Conservation (phyloP, 2,113 vertebrate species). For the Melanocharis versteri region DNA sequence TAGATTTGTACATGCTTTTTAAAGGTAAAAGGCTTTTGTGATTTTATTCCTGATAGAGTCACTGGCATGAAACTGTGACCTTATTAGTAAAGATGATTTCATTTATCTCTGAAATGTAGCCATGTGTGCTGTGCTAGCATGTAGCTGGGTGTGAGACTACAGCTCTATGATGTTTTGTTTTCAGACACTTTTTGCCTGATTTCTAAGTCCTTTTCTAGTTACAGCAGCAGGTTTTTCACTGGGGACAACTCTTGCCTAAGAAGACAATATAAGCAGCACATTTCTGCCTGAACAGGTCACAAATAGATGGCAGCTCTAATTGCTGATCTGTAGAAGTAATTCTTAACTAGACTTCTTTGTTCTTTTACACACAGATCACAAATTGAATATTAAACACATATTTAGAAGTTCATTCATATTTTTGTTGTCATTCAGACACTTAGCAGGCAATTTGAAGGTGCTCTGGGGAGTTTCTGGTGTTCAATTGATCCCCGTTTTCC, state of each 20-base stretch:
- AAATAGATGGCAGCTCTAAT: background rate
- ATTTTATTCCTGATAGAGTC: background rate
- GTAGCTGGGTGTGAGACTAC: background rate
- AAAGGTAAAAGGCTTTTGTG: background rate
- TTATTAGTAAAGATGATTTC: background rate
- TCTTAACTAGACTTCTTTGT: background rate
- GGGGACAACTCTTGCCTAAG: background rate
- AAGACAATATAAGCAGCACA: background rate
- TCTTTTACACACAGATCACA: background rate
- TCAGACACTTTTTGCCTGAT: background rate
- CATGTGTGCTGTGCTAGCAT: background rate
- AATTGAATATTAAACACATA: background rate
- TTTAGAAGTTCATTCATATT: background rate
- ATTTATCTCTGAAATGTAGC: background rate
- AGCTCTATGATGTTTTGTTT: background rate
- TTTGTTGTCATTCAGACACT: background rate
- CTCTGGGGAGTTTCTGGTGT: conserved; percentile 11
- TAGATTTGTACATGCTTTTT: background rate
- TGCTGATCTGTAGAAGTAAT: background rate
- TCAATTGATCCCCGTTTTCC: background rate
- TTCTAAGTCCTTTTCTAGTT: background rate
- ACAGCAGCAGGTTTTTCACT: background rate
- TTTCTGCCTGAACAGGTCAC: background rate
- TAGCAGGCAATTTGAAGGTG: background rate
- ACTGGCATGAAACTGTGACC: background rate